phyloP scores from a whole-genome alignment of 2,888 invertebrate species.

The Polyploca ridens region DNA sequence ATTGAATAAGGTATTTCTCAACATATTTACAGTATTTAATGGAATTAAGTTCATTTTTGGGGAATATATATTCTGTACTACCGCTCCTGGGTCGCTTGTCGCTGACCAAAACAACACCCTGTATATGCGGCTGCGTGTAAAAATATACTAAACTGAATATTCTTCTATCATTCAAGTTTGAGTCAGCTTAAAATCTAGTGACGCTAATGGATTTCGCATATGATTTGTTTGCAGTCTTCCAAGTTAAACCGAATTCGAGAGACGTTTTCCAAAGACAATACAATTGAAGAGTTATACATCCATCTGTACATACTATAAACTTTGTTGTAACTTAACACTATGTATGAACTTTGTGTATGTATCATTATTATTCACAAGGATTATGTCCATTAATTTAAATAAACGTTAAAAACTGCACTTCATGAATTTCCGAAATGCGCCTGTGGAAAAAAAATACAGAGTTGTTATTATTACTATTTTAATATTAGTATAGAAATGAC shows the following conservation, averaged over 20 bases:
- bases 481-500: conserved; percentile 53
- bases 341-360: background rate
- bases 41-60: too few relatives aligned
- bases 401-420: background rate
- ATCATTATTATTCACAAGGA: background rate
- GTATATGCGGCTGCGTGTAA: too few relatives aligned
- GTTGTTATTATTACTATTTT: conserved; percentile 36
- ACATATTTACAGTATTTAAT: too few relatives aligned
- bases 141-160: too few relatives aligned
- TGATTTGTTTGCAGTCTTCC: conserved; percentile 3
- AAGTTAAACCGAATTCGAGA: background rate
- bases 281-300: background rate
- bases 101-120: too few relatives aligned
- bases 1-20: too few relatives aligned
- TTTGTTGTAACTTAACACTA: background rate
- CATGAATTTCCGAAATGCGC: background rate
- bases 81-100: too few relatives aligned
- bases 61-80: too few relatives aligned
- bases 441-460: conserved; percentile 31
- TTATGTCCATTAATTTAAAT: background rate
- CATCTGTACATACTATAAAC: background rate
- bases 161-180: background rate
- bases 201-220: conserved; percentile 3
- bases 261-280: background rate
- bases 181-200: background rate